Conservation (phyloP, 2,888 invertebrate species). For the Oxytorus armatus region DNA sequence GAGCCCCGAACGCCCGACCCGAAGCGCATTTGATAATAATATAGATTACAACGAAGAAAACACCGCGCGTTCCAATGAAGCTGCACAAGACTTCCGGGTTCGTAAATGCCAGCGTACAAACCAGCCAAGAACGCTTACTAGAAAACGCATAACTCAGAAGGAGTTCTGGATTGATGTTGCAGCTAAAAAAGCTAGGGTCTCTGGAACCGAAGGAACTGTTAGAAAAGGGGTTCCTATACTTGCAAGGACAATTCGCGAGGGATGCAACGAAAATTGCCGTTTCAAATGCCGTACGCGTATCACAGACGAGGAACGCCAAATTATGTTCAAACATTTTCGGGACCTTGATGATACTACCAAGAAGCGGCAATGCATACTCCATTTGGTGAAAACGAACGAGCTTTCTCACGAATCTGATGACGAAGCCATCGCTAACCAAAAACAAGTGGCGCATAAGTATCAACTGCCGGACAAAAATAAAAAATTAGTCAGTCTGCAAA, state of each 20-base stretch:
- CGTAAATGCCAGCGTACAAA: constrained; percentile 10
- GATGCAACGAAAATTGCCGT: constrained; percentile 18
- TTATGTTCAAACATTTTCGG: constrained; percentile 1
- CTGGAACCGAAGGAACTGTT: constrained; percentile 3
- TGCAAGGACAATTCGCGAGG: constrained; percentile 1
- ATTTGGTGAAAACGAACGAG: neutral
- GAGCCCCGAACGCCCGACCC: no score
- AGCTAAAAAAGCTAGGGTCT: neutral
- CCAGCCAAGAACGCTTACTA: neutral
- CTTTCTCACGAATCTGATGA: neutral
- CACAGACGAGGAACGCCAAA: constrained; percentile 6
- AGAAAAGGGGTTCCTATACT: constrained; percentile 16
- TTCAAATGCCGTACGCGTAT: constrained; percentile 10
- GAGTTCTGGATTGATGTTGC: constrained; percentile 16
- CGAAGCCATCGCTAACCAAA: neutral
- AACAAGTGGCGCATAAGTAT: constrained; percentile 1
- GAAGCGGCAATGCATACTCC: constrained; percentile 11
- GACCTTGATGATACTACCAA: neutral
- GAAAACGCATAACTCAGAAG: constrained; percentile 6
- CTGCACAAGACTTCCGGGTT: neutral
- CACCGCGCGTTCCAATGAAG: neutral
- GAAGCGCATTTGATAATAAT: neutral
- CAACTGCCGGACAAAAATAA: neutral
- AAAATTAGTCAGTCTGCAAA: constrained; percentile 1
- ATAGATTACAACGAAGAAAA: constrained; percentile 9